Base-by-base conservation (phyloP, 2,113 vertebrate genomes). In the Anarrhichthys ocellatus region DNA sequence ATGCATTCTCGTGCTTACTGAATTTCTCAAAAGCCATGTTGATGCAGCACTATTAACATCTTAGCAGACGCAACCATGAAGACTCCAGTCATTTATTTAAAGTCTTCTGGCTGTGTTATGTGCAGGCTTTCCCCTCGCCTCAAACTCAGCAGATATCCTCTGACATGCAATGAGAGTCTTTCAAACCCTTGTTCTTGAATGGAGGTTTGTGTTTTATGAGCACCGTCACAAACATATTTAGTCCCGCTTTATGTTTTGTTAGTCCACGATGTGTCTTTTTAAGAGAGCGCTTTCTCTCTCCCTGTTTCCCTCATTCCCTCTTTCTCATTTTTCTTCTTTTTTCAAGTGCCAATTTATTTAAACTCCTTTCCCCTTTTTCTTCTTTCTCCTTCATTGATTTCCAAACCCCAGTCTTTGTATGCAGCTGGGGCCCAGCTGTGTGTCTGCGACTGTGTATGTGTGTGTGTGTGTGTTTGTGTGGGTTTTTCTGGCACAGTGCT, bases 331-430 rank as follows among this genome's bases (percentile, higher is more conserved):
- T 94, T 89, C 86, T 92, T 80, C 92, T 95, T 94, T 95, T 95
- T 95, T 95, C 90, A 94, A 94, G 93, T 95, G 95, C 95, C 95
- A 95, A 95, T 95, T 95, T 95, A 95, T 95, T 95, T 95, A 91
- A 95, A 95, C 93, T 95, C 92, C 90, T 94, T 94, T 92, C 88
- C 92, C 90, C 93, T 34, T 94, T 95, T 95, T 95, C 92, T 94
- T 94, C 93, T 95, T 95, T 95, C 93, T 94, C 95, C 94, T 95
- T 96, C 94, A 95, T 96, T 95, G 94, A 96, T 96, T 96, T 95
- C 95, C 95, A 96, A 95, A 95, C 94, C 92, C 89, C 87, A 93
- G 92, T 92, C 94, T 96, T 94, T 95, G 94, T 95, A 89, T 94
- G 94, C 95, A 96, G 95, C 95, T 96, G 95, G 93, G 87, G 86